These are phyloP conservation scores for Trachelus stipa DNA, from an alignment of 2,888 invertebrate species.

Conservation along the genomic window DNA sequence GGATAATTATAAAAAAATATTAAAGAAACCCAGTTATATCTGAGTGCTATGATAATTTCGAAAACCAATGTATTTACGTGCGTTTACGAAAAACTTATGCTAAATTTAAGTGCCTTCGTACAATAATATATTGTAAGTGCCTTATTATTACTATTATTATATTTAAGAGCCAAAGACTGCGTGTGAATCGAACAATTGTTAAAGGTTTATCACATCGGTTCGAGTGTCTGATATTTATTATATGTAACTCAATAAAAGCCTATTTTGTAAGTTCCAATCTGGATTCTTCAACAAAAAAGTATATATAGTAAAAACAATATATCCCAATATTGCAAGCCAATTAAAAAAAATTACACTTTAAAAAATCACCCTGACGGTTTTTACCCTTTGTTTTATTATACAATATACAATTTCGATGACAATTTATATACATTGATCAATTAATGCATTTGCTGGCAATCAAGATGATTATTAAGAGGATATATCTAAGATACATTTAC, in stretches of 20 bases:
- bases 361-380: not conserved
- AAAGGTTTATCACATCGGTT: conserved; percentile 14
- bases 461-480: not conserved
- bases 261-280: conserved; percentile 9
- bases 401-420: conserved; percentile 14
- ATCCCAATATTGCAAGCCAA: not conserved
- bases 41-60: not conserved
- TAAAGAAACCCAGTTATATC: not conserved
- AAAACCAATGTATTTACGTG: not conserved
- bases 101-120: conserved; percentile 21
- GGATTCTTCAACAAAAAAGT: not conserved
- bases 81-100: not conserved
- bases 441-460: not conserved
- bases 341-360: not conserved
- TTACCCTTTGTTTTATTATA: conserved; percentile 13
- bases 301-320: not conserved
- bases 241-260: conserved; percentile 13
- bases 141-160: not conserved
- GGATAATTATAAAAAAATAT: not conserved
- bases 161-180: conserved; percentile 21
- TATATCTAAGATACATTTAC: not conserved
- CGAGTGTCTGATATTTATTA: conserved; percentile 24
- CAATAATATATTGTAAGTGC: conserved; percentile 10
- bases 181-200: conserved; percentile 1
- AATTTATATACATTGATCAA: conserved; percentile 4